Evolutionary conservation across 1,140 invertebrate genomes (phyloP), one percentile per base, ranked within the genome.

Genomic region (Platyura marginata): DNA sequence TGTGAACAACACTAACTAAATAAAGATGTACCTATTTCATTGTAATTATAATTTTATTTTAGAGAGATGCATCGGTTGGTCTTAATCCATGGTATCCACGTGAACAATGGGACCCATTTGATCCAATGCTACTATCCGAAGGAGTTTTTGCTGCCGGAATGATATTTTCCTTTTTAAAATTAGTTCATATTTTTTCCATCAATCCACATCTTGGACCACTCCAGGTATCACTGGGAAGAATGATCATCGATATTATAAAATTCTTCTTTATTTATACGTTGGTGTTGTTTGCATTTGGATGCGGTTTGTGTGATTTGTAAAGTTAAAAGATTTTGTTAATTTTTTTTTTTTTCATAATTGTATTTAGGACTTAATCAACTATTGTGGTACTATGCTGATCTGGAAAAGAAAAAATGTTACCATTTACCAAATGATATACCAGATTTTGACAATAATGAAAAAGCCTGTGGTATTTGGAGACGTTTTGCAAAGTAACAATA

Each of bases 121-220:
- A 96, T 64, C 91, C 91, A 1, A 92, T 92, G 75, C 64, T 95
- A 13, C 70, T 95, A 2, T 89, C 88, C 0, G 91, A 96, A 63
- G 89, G 88, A 34, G 81, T 90, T 33, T 95, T 94, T 64, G 87
- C 88, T 0, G 88, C 88, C 0, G 90, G 83, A 46, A 94, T 93
- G 78, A 92, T 94, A 51, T 92, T 94, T 61, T 91, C 81, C 49
- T 92, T 89, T 51, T 66, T 95, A 23, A 95, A 94, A 59, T 69
- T 94, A 49, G 88, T 95, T 16, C 89, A 93, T 60, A 92, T 94
- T 54, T 94, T 94, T 70, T 92, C 88, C 38, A 85, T 95, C 34
- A 93, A 92, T 66, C 90, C 88, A 8, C 84, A 94, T 63, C 65
- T 95, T 41, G 91, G 91, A 41, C 90, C 91, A 0, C 64, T 94